Evolutionary conservation across 2,888 invertebrate species (phyloP).

Genomic region (Eugnorisma glareosa): DNA sequence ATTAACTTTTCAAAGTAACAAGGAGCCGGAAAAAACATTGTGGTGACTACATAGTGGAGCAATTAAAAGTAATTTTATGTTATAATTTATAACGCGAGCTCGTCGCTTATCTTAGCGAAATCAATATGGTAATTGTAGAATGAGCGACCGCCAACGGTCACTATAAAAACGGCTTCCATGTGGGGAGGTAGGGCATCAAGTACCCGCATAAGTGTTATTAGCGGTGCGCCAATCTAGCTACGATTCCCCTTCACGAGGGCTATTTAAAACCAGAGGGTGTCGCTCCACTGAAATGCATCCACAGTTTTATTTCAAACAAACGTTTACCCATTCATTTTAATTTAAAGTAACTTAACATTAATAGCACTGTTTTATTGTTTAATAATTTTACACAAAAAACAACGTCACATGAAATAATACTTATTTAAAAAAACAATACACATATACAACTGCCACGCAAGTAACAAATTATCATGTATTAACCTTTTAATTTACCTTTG

Average conservation of each 20-base stretch:
- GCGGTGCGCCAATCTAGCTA: constrained; percentile 86
- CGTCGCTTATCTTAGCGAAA: constrained; percentile 79
- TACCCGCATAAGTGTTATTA: constrained; percentile 87
- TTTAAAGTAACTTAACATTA: constrained; percentile 54
- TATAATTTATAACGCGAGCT: constrained; percentile 67
- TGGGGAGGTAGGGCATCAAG: constrained; percentile 75
- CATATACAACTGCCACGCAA: constrained; percentile 29
- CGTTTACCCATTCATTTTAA: constrained; percentile 61
- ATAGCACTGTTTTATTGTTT: constrained; percentile 46
- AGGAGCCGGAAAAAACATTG: constrained; percentile 46
- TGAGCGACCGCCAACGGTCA: constrained; percentile 77
- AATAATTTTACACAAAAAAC: constrained; percentile 19
- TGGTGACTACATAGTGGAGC: constrained; percentile 53
- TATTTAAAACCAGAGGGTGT: constrained; percentile 85
- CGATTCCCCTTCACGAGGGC: constrained; percentile 79
- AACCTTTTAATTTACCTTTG: constrained; percentile 62
- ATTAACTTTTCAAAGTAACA: constrained; percentile 43
- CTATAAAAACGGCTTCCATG: constrained; percentile 70
- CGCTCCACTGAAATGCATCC: constrained; percentile 77
- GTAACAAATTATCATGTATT: constrained; percentile 48
- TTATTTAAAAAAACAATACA: constrained; percentile 22
- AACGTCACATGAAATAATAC: constrained; percentile 10
- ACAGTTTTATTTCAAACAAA: constrained; percentile 71
- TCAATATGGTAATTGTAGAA: constrained; percentile 83
- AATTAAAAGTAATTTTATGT: constrained; percentile 71